phyloP scores from a whole-genome alignment of 2,888 invertebrate genomes.

The Aporophyla nigra region DNA sequence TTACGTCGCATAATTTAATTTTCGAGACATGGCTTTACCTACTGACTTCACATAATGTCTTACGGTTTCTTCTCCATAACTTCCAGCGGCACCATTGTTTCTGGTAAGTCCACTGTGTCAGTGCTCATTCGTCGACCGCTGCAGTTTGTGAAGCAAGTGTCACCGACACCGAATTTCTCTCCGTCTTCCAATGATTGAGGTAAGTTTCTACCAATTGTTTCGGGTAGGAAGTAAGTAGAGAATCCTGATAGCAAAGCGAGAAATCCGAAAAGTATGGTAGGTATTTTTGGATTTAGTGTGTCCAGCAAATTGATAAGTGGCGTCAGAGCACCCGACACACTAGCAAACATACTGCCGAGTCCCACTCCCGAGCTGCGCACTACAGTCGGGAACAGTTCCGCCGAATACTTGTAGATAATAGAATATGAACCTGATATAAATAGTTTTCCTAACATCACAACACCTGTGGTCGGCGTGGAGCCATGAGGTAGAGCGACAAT shows the following conservation, averaged over 20 bases:
- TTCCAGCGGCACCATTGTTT: slow-evolving; percentile 87
- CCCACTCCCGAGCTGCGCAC: slow-evolving; percentile 96
- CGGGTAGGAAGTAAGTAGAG: slow-evolving; percentile 94
- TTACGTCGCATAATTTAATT: slow-evolving; percentile 23
- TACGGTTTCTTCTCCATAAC: slow-evolving; percentile 80
- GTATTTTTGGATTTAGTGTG: slow-evolving; percentile 94
- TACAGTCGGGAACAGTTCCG: slow-evolving; percentile 96
- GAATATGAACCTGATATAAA: slow-evolving; percentile 96
- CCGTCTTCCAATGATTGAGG: slow-evolving; percentile 96
- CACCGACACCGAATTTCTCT: slow-evolving; percentile 95
- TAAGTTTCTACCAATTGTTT: slow-evolving; percentile 95
- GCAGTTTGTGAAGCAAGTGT: slow-evolving; percentile 95
- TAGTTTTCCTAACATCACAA: slow-evolving; percentile 95
- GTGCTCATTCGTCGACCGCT: slow-evolving; percentile 85
- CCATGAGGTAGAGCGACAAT: slow-evolving; percentile 94
- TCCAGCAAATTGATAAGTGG: slow-evolving; percentile 95
- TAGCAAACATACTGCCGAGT: slow-evolving; percentile 96
- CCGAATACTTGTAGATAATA: slow-evolving; percentile 96
- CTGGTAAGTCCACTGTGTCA: slow-evolving; percentile 81
- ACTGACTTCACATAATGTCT: slow-evolving; percentile 40
- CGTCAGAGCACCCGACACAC: slow-evolving; percentile 95
- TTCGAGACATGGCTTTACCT: slow-evolving; percentile 33
- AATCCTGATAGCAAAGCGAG: slow-evolving; percentile 94
- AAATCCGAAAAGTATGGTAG: slow-evolving; percentile 94
- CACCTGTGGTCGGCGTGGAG: slow-evolving; percentile 90